Conservation (phyloP, 1,140 invertebrate species). For the Drosophila mojavensis region DNA sequence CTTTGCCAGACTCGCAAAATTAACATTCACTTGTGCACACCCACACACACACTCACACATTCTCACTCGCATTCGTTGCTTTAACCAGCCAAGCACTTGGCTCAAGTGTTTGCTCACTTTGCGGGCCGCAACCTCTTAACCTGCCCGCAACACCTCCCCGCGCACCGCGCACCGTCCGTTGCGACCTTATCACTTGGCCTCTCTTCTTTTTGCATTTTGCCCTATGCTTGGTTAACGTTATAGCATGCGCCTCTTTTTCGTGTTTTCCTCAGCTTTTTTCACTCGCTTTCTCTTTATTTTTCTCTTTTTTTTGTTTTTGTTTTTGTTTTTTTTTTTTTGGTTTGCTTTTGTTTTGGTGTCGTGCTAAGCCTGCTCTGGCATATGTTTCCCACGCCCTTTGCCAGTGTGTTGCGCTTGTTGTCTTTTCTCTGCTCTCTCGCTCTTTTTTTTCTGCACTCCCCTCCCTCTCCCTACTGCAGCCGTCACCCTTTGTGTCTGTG, state of each 20-base stretch:
- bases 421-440: constrained; percentile 5
- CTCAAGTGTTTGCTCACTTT: constrained; percentile 79
- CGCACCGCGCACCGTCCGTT: background rate
- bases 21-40: constrained; percentile 17
- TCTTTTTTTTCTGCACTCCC: constrained; percentile 12
- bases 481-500: constrained; percentile 55
- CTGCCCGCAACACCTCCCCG: constrained; percentile 2
- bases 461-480: background rate
- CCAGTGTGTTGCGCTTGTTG: constrained; percentile 47
- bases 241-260: constrained; percentile 32
- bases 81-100: constrained; percentile 74
- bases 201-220: constrained; percentile 11
- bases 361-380: constrained; percentile 42
- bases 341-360: constrained; percentile 37
- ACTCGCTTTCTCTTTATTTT: constrained; percentile 37
- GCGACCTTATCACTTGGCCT: background rate
- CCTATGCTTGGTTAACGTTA: constrained; percentile 56
- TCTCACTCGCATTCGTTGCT: constrained; percentile 43
- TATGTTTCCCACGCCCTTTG: constrained; percentile 70
- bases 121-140: constrained; percentile 51
- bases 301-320: constrained; percentile 36
- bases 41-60: constrained; percentile 10
- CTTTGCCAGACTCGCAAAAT: constrained; percentile 36
- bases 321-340: background rate
- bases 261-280: constrained; percentile 14